Base-by-base conservation (phyloP, 2,113 vertebrate genomes). In the Petaurus breviceps region DNA sequence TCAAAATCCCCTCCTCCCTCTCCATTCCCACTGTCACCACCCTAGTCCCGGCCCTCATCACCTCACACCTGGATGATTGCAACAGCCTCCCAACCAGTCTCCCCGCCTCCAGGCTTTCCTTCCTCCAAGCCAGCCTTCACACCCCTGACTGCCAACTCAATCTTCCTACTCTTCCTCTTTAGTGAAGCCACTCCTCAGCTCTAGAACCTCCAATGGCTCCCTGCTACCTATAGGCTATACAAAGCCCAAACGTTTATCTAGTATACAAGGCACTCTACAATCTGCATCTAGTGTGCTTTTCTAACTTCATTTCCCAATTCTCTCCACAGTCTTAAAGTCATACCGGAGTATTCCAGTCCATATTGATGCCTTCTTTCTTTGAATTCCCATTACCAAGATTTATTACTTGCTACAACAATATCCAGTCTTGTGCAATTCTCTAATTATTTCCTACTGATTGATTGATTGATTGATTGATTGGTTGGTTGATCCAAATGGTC, bases 381-480 rank as follows among this genome's bases (percentile, higher is more conserved):
- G 68, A 84, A 84, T 84, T 84, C 37, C 8, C n/a, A 84, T 84
- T 43, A 84, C 68, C 68, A 84, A 8, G 19, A 84, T 84, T 84
- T 84, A 84, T 84, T 84, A n/a, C 43, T n/a, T 84, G 68, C 43
- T 84, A 84, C 68, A n/a, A 84, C 68, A 84, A 84, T 84, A 84
- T 84, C 68, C n/a, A 43, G 43, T 84, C 37, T 84, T 84, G 68
- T 84, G 23, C 68, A 8, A 23, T 84, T 43, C 68, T 84, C 68
- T 43, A 43, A 84, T 84, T 84, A 84, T 84, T 84, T 84, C 68
- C n/a, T 43, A 43, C 68, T 84, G 68, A 84, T 84, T 84, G 68
- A 84, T 84, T 84, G 68, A 84, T 84, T 84, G 68, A 84, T 84
- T 84, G 68, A 84, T 84, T 84, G 68, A 84, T 84, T 84, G 68